A percentile compares a stretch with the other conserved stretches of the same genome.
Evolutionary conservation across 2,113 vertebrate species (phyloP).

Genomic region (Eretmochelys imbricata): DNA sequence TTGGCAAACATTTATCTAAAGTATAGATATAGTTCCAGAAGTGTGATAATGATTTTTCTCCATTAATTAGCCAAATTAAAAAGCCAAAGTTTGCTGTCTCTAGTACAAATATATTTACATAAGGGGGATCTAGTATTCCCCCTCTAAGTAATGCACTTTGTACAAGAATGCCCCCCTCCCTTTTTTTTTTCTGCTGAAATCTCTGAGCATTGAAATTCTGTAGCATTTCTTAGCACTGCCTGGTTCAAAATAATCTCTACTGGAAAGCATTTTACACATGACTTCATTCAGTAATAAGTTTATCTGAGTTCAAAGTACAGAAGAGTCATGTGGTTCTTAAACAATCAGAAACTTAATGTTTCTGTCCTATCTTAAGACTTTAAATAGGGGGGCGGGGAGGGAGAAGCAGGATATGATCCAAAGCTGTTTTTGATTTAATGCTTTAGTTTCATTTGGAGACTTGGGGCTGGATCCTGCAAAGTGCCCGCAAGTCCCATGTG

Average conservation of each 20-base stretch:
- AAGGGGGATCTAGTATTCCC: not conserved
- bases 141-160: rapidly evolving
- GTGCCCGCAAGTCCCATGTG: not conserved
- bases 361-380: not conserved
- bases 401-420: not conserved
- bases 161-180: not conserved
- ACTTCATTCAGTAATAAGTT: constrained; percentile 65
- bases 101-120: not conserved
- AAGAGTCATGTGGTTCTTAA: constrained; percentile 37
- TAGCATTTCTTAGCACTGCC: constrained; percentile 46
- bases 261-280: constrained; percentile 60
- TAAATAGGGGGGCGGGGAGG: not conserved
- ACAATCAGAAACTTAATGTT: not conserved
- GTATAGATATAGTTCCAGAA: not conserved
- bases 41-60: not conserved
- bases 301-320: constrained; percentile 71
- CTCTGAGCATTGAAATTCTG: constrained; percentile 35
- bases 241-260: constrained; percentile 55
- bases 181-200: not conserved
- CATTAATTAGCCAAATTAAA: not conserved
- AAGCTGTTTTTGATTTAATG: not conserved
- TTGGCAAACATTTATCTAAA: not conserved
- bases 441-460: not conserved
- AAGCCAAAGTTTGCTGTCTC: not conserved
- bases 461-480: not conserved